A percentile compares a stretch with the other conserved stretches of the same genome.
phyloP scores from a whole-genome alignment of 1,140 invertebrate species.

The Philotrypesis tridentata region DNA sequence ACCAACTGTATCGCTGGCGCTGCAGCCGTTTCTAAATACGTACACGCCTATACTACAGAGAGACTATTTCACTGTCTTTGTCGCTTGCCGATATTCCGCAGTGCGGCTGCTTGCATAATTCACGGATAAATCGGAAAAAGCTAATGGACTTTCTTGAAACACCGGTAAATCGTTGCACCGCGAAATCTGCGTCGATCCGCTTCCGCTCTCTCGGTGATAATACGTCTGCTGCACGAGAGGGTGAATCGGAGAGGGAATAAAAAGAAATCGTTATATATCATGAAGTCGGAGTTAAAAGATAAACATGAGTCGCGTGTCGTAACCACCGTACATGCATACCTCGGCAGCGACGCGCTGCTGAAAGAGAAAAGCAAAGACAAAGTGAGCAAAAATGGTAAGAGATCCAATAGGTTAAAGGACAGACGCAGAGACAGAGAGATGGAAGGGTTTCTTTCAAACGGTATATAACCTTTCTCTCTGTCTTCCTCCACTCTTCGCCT shows the following conservation, averaged over 20 bases:
- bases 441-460: slow-evolving; percentile 40
- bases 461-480: slow-evolving; percentile 50
- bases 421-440: slow-evolving; percentile 13
- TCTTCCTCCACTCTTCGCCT: slow-evolving; percentile 52
- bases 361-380: slow-evolving; percentile 45
- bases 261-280: no score
- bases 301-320: slow-evolving; percentile 46
- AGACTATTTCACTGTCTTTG: no score
- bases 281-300: slow-evolving; percentile 29
- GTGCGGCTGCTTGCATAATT: background rate
- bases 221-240: no score
- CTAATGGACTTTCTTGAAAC: slow-evolving; percentile 38
- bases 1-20: background rate
- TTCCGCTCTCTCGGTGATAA: no score
- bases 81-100: background rate
- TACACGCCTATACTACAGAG: no score
- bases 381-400: slow-evolving; percentile 48
- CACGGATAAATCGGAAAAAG: background rate
- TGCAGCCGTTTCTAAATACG: no score
- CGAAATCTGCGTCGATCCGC: no score
- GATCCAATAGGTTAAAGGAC: slow-evolving; percentile 46
- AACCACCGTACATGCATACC: slow-evolving; percentile 9
- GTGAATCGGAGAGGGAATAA: background rate
- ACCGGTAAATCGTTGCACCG: slow-evolving; percentile 30
- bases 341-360: background rate